Conservation (phyloP, 2,113 vertebrate species). For the Orycteropus afer region DNA sequence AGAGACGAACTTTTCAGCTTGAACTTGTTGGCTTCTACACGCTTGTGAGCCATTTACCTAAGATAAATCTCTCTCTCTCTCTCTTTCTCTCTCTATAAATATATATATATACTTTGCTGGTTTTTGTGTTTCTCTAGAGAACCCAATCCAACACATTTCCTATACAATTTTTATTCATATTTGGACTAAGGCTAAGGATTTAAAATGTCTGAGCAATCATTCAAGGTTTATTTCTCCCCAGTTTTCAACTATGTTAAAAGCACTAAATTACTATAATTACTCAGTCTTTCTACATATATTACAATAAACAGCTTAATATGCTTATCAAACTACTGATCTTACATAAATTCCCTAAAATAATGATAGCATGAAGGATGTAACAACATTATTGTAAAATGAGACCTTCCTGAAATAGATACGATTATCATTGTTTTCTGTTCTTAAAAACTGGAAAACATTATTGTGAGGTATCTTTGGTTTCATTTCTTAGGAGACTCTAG, state of each 20-base stretch:
- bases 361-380: not conserved
- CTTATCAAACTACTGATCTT: not conserved
- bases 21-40: no score
- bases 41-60: no score
- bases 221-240: not conserved
- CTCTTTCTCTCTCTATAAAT: no score
- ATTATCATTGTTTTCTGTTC: not conserved
- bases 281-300: not conserved
- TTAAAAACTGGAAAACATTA: not conserved
- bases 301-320: slow-evolving; percentile 8
- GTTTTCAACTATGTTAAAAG: not conserved
- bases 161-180: slow-evolving; percentile 13
- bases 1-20: no score
- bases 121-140: no score
- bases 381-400: not conserved
- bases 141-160: no score
- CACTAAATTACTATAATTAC: slow-evolving; percentile 55
- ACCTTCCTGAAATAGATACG: not conserved
- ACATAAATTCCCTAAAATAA: not conserved
- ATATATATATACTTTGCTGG: no score
- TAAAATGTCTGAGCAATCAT: not conserved
- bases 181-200: not conserved
- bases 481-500: not conserved
- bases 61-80: no score
- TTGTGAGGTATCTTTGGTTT: not conserved